Evolutionary conservation across 2,113 vertebrate genomes (phyloP), one percentile per base, ranked within the genome.

Genomic region (Symphodus melops): DNA sequence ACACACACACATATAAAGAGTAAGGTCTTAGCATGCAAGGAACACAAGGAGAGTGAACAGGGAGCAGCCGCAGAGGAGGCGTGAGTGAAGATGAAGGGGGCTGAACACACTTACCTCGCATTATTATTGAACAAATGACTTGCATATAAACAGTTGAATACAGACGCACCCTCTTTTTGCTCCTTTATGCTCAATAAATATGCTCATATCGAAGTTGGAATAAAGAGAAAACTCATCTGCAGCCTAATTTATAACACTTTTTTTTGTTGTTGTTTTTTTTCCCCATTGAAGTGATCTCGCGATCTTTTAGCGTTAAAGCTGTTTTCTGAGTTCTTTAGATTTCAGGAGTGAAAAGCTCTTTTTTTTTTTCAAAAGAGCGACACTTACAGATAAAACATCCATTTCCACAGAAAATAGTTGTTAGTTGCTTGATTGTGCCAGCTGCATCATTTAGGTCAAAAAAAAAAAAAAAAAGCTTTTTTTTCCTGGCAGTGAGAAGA

Each of bases 61-160:
- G 62, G 63, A 67, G 51, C 12, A 11, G 57, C 68, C 57, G 60
- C 17, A 46, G 72, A 79, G 51, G 70, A 33, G 51, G 79, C 54
- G 62, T 49, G 75, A 80, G 54, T 77, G 75, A 64, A n/a, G 61
- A 76, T 75, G 77, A 78, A 68, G 60, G 65, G 57, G 82, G 81
- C n/a, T 46, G 51, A 55, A 78, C 11, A 37, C 55, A 89, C 89
- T 87, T 85, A 89, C 85, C 86, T 82, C 7, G 46, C 5, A 8
- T 41, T 62, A 59, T 53, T 28, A 37, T 51, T 55, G 14, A 77
- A 55, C n/a, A 68, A 41, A 33, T 4, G 36, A 33, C 11, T 66
- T 33, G 21, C 2, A 44, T 17, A 57, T 20, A n/a, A 70, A 48
- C 1, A 62, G 16, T 37, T 66, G 21, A 36, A 57, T 39, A 51